These are phyloP conservation scores for Eleutherodactylus coqui DNA, from an alignment of 2,797 vertebrate genomes.

Conservation along the genomic window DNA sequence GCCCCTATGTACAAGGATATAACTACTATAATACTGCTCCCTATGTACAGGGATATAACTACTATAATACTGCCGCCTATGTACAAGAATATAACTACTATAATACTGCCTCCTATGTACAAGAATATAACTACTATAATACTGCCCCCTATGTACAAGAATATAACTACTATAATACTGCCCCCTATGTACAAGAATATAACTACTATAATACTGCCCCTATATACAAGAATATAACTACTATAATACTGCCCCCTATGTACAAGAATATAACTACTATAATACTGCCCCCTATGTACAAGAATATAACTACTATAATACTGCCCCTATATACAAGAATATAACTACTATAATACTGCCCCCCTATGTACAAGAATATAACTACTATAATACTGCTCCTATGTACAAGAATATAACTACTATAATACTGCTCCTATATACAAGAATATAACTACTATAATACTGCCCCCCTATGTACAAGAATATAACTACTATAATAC, in stretches of 20 bases:
- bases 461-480: neutral
- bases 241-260: neutral
- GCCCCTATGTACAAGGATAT: slow-evolving; percentile 1
- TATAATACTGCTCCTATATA: neutral
- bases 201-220: neutral
- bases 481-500: neutral
- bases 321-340: neutral
- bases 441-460: slow-evolving; percentile 4
- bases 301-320: slow-evolving; percentile 5
- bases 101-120: neutral
- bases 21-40: neutral
- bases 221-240: slow-evolving; percentile 3
- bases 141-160: neutral
- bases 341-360: slow-evolving; percentile 5
- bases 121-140: slow-evolving; percentile 8
- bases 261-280: slow-evolving; percentile 8
- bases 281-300: neutral
- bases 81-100: slow-evolving; percentile 5
- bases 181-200: neutral
- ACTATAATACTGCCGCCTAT: neutral
- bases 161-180: slow-evolving; percentile 5
- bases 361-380: neutral
- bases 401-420: slow-evolving; percentile 5
- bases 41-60: neutral
- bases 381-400: slow-evolving; percentile 3